Base-by-base conservation (phyloP, 2,113 vertebrate genomes). In the Parotia lawesii region DNA sequence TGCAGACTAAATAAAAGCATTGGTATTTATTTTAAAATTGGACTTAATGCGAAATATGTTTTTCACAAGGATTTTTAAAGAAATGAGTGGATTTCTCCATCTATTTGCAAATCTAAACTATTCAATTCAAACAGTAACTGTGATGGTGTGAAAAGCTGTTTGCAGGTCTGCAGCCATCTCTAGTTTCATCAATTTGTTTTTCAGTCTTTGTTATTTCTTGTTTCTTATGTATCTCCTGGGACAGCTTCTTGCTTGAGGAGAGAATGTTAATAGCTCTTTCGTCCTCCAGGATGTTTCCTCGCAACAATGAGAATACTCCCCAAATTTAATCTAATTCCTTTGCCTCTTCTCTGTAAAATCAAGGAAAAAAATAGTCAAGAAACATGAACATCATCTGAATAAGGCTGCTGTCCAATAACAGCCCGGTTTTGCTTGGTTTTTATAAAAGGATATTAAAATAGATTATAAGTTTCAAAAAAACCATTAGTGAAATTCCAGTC, bases 121-220 rank as follows among this genome's bases (percentile, higher is more conserved):
- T 94, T 92, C 87, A 90, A 95, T 97, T 87, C 80, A 94, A 96
- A 97, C 51, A 67, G 90, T 91, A 96, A 95, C 64, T 67, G 90
- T 15, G 38, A 85, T 56, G 84, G 80, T 65, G 57, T 93, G 95
- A 93, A 97, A 97, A 97, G 90, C 96, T 97, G 95, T 98, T 98
- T 97, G 93, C 85, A 47, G 94, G 88, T 97, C 96, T 97, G 89
- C 80, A 96, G 93, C 94, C 89, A 64, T 97, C 95, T 98, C 97
- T 96, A 92, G 95, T 97, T 96, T 96, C 95, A 96, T 98, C 97
- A 97, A 97, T 98, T 97, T 98, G 95, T 97, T 97, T 97, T 96
- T 86, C 87, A 71, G 94, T 96, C 96, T 97, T 96, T 97, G 97
- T 93, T 95, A 97, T 97, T 97, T 95, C 88, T 95, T 96, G 87